Evolutionary conservation across 2,888 invertebrate species (phyloP), one percentile per base, ranked within the genome.

Genomic region (Cataglyphis livida): DNA sequence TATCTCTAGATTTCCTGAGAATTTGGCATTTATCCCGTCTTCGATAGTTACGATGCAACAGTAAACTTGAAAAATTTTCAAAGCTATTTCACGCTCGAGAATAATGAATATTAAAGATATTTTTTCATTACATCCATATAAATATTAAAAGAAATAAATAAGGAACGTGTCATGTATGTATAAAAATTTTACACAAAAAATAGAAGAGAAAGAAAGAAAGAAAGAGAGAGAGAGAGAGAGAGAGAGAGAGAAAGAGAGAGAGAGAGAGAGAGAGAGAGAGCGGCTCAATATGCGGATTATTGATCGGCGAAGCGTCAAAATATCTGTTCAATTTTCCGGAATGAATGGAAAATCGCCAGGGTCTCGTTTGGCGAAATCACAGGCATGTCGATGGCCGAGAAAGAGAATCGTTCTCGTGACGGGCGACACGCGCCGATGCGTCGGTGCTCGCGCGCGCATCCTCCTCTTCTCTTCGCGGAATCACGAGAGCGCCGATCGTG

Each of bases 341-440:
- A 21, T 9, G 28, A 51, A 10, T n/a, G 18, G 25, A 5, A 10
- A 12, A 66, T 18, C 32, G 57, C 41, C 28, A 41, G n/a, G 6
- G 12, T 15, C 51, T 76, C 41, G 41, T 18, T 25, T 7, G 21
- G 44, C 35, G 44, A 79, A 70, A 79, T 70, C 44, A 61, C 25
- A 35, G 59, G 59, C 21, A 10, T 59, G 78, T 70, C 57, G 68
- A 68, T 21, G 68, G 28, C 57, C 68, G 68, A 44, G 65, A 41
- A 12, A 51, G 41, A 65, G n/a, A 25, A 79, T 59, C 59, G 78
- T 68, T 68, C 66, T 48, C 54, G 66, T 54, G 51, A 70, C 78
- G 59, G 44, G 32, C 59, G 78, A 78, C 70, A 70, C 78, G 59
- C 78, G 68, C 21, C 44, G 78, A 59, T 78, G 68, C 59, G 21